Conservation (phyloP, 2,888 invertebrate genomes). For the Aphelenchoides bicaudatus region DNA sequence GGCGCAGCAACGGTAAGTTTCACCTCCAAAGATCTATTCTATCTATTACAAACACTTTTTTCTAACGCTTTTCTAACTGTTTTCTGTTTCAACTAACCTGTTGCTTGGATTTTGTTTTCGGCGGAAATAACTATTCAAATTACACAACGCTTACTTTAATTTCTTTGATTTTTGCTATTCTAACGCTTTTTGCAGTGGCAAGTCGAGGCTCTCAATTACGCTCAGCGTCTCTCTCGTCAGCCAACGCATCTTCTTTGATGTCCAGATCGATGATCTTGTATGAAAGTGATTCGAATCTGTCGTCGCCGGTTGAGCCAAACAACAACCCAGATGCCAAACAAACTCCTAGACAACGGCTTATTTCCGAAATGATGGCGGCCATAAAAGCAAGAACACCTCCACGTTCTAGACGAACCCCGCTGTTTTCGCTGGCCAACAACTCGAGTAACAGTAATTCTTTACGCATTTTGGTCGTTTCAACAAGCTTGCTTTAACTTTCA, state of each 20-base stretch:
- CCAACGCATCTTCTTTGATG: conserved; percentile 32
- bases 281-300: conserved; percentile 29
- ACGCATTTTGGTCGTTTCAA: conserved; percentile 6
- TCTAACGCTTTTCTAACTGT: no score
- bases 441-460: neutral
- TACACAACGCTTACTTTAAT: no score
- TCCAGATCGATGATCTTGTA: conserved; percentile 53
- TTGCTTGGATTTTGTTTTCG: no score
- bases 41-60: no score
- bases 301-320: conserved; percentile 8
- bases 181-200: conserved; percentile 13
- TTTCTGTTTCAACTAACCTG: no score
- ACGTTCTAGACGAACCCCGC: conserved; percentile 9
- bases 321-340: neutral
- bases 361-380: conserved; percentile 19
- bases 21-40: no score
- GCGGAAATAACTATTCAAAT: no score
- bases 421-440: neutral
- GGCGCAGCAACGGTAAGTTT: no score
- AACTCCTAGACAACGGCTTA: conserved; percentile 11
- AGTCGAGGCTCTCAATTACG: conserved; percentile 10
- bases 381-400: conserved; percentile 12
- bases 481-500: no score
- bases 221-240: conserved; percentile 10
- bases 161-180: no score